Percentiles rank a stretch among this genome's conserved stretches.
These are phyloP conservation scores for Drosophila gaucha DNA, from an alignment of 2,888 invertebrate genomes.

Conservation along the genomic window DNA sequence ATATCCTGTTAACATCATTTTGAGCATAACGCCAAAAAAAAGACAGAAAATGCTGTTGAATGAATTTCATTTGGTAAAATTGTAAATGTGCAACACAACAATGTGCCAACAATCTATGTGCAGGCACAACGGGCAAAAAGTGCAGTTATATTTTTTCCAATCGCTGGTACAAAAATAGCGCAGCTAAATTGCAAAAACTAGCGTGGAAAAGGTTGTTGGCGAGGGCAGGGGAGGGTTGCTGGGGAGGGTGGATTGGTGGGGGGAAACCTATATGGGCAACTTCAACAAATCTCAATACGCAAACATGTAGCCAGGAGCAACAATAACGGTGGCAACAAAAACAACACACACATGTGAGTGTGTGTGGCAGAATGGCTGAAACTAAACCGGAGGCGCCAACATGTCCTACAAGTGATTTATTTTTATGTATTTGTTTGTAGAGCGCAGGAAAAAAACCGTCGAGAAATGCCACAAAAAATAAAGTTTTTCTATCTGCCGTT, in stretches of 20 bases:
- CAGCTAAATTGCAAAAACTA: slow-evolving; percentile 30
- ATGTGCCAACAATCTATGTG: slow-evolving; percentile 29
- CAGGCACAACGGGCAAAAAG: slow-evolving; percentile 36
- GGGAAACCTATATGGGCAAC: slow-evolving; percentile 60
- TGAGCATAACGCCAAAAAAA: background rate
- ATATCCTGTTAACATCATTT: slow-evolving; percentile 32
- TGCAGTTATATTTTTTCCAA: slow-evolving; percentile 39
- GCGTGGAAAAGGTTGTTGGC: background rate
- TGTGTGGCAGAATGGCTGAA: slow-evolving; percentile 50
- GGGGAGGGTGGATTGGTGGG: background rate
- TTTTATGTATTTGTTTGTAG: slow-evolving; percentile 80
- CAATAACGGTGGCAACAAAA: slow-evolving; percentile 38
- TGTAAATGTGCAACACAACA: slow-evolving; percentile 27
- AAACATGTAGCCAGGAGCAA: slow-evolving; percentile 57
- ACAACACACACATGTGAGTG: slow-evolving; percentile 20
- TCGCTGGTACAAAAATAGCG: slow-evolving; percentile 46
- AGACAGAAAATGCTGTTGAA: slow-evolving; percentile 31
- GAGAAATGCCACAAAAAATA: slow-evolving; percentile 72
- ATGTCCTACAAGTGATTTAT: slow-evolving; percentile 84
- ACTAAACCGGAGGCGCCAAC: slow-evolving; percentile 82
- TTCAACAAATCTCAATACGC: slow-evolving; percentile 73
- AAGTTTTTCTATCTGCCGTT: slow-evolving; percentile 22
- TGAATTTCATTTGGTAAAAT: slow-evolving; percentile 40
- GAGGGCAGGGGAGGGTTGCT: background rate
- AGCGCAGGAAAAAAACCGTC: slow-evolving; percentile 44